Evolutionary conservation across 2,113 vertebrate species (phyloP), one percentile per base, ranked within the genome.

Genomic region (Halcyon senegalensis): DNA sequence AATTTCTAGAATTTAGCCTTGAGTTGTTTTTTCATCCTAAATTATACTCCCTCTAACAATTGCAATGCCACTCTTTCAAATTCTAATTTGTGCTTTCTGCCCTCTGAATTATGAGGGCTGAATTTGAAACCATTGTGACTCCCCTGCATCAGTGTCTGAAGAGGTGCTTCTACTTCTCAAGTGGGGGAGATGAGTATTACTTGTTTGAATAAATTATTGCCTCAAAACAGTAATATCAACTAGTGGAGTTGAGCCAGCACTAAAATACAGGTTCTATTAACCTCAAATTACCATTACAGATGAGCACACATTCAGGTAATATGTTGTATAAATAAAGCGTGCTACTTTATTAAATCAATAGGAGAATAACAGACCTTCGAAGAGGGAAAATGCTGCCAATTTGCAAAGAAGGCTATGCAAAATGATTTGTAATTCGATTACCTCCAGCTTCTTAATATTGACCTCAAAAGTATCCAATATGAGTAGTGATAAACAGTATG

Each of bases 221-320:
- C 31, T 58, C 37, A 44, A 62, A 75, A 63, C 16, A 74, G 23
- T 75, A 78, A 88, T 62, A 91, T 27, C 68, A 87, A 62, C n/a
- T 78, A 50, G n/a, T 79, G 56, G 33, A 94, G 43, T 53, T 84
- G 37, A 95, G 84, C 64, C 55, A 93, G 53, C 56, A 37, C 33
- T 82, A 82, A 73, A 15, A 35, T 33, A 55, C 25, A 88, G 58
- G n/a, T 96, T 84, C 76, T 94, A 59, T 94, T 95, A 95, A 87
- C 72, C 69, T 93, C 74, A 66, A 92, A 88, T 93, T 95, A 90
- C 62, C 41, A 72, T 92, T 93, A 84, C 24, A 92, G 62, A 93
- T 83, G 51, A 94, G 35, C 44, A 84, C 25, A 67, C 3, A 84
- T 89, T 87, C 44, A 79, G 60, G n/a, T 84, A 92, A 76, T 51